Evolutionary conservation across 2,888 invertebrate genomes (phyloP).

Genomic region (Tricholauxania praeusta): DNA sequence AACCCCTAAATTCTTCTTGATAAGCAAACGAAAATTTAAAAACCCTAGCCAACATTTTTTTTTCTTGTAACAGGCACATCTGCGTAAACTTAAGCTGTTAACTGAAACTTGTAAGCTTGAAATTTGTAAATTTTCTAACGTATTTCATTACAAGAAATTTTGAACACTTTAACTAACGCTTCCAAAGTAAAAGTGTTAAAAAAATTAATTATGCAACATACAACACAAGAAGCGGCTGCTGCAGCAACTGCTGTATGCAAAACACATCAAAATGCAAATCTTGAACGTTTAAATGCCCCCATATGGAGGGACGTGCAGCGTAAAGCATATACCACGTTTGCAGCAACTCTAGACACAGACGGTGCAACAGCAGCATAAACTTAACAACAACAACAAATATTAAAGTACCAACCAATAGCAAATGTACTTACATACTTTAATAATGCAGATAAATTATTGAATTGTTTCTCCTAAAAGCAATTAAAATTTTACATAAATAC

Average conservation of each 20-base stretch:
- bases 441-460: too few relatives aligned
- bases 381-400: not conserved
- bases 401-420: not conserved
- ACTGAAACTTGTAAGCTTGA: too few relatives aligned
- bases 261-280: slow-evolving; percentile 11
- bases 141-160: too few relatives aligned
- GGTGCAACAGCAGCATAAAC: not conserved
- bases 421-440: too few relatives aligned
- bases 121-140: too few relatives aligned
- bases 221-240: not conserved
- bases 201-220: not conserved
- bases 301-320: slow-evolving; percentile 1
- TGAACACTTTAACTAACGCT: too few relatives aligned
- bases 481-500: slow-evolving; percentile 9
- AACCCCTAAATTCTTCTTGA: too few relatives aligned
- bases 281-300: not conserved
- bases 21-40: too few relatives aligned
- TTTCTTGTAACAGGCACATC: too few relatives aligned
- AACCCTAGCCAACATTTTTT: too few relatives aligned
- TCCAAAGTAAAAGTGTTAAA: too few relatives aligned
- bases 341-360: not conserved
- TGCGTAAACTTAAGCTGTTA: too few relatives aligned
- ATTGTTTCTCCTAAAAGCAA: slow-evolving; percentile 2
- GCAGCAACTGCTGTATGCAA: not conserved
- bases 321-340: slow-evolving; percentile 4